These are phyloP conservation scores for Urocitellus parryii DNA, from an alignment of 2,113 vertebrate genomes.

Conservation along the genomic window DNA sequence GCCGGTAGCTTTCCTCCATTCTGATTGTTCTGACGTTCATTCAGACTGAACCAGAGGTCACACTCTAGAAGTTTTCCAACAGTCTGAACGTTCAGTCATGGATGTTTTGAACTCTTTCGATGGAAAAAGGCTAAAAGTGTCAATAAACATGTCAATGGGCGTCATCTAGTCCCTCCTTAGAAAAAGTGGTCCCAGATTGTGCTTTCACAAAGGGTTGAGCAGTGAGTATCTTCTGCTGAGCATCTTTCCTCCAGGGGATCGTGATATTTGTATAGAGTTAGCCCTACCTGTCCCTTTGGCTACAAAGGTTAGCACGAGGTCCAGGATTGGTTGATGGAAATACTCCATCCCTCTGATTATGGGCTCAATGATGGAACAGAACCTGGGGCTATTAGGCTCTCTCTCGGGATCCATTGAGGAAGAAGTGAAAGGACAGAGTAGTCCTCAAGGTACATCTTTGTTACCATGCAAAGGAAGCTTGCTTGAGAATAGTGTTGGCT, in stretches of 20 bases:
- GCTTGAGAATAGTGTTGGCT: not conserved
- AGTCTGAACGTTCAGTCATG: not conserved
- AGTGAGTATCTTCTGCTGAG: not conserved
- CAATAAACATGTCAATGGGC: not conserved
- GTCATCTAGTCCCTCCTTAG: not conserved
- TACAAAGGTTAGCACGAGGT: not conserved
- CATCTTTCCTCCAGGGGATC: not conserved
- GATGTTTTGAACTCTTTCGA: not conserved
- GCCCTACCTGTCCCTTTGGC: not conserved
- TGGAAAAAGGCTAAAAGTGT: not conserved
- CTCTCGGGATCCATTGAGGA: not conserved
- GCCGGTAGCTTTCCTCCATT: not conserved
- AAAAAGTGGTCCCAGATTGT: not conserved
- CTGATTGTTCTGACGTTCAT: not conserved
- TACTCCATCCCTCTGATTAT: not conserved
- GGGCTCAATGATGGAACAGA: not conserved
- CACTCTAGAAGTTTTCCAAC: not conserved
- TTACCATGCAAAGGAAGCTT: not conserved
- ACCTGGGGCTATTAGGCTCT: not conserved
- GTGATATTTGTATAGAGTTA: not conserved
- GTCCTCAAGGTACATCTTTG: constrained; percentile 9
- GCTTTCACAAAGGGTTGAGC: not conserved
- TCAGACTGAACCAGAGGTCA: not conserved
- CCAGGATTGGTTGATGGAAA: not conserved
- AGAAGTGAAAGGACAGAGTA: not conserved